Evolutionary conservation across 1,140 invertebrate species (phyloP).

Genomic region (Vanessa atalanta): DNA sequence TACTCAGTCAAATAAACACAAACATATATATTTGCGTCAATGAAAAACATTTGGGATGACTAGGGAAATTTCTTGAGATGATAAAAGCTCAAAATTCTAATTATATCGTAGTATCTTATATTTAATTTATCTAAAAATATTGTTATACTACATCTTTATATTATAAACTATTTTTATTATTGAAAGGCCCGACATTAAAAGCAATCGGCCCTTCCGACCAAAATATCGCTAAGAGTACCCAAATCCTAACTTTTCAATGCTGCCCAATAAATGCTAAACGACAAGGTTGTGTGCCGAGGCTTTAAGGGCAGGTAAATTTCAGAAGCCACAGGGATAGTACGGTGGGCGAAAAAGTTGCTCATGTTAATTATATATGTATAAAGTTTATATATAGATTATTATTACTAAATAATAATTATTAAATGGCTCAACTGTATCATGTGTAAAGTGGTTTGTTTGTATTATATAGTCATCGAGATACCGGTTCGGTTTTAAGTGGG

Average conservation of each 20-base stretch:
- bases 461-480: too few relatives aligned
- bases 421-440: too few relatives aligned
- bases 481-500: too few relatives aligned
- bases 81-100: too few relatives aligned
- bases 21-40: too few relatives aligned
- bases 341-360: conserved; percentile 13
- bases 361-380: background rate
- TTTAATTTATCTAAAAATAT: too few relatives aligned
- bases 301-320: conserved; percentile 58
- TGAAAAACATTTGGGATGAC: too few relatives aligned
- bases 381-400: background rate
- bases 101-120: too few relatives aligned
- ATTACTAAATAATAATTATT: too few relatives aligned
- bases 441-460: too few relatives aligned
- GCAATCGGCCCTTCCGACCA: conserved; percentile 8
- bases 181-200: background rate
- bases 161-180: background rate
- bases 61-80: too few relatives aligned
- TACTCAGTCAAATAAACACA: too few relatives aligned
- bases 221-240: conserved; percentile 17
- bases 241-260: conserved; percentile 47
- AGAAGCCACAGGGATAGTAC: conserved; percentile 36
- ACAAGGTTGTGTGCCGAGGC: conserved; percentile 51
- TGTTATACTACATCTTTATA: background rate
- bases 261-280: conserved; percentile 64